Percentiles rank a stretch among this genome's conserved stretches.
Evolutionary conservation across 2,113 vertebrate genomes (phyloP).

Genomic region (Echinops telfairi): DNA sequence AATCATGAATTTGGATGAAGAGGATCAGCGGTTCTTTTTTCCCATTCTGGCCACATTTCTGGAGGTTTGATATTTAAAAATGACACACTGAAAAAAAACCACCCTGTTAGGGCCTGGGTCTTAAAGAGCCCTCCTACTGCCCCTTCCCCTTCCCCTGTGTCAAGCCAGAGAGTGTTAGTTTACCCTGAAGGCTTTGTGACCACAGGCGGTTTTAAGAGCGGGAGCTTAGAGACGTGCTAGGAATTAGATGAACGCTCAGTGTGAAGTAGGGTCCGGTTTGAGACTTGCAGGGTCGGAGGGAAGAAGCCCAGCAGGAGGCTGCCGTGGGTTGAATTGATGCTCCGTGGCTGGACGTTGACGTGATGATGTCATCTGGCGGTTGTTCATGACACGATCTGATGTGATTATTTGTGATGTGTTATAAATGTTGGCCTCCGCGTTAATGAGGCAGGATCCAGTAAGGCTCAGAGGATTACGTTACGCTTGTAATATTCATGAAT

Average conservation of each 20-base stretch:
- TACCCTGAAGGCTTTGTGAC: background rate
- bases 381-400: background rate
- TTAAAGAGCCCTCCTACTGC: background rate
- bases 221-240: no score
- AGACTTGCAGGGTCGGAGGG: background rate
- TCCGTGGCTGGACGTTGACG: no score
- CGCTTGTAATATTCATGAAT: background rate
- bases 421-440: background rate
- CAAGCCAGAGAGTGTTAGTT: background rate
- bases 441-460: no score
- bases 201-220: background rate
- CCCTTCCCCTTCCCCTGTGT: background rate
- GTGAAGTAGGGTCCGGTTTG: no score
- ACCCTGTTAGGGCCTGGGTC: background rate
- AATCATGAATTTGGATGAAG: slow-evolving; percentile 29
- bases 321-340: no score
- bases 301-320: background rate
- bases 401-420: no score
- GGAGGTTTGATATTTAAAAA: slow-evolving; percentile 44
- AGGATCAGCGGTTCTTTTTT: slow-evolving; percentile 7
- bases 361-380: background rate
- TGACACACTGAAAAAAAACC: background rate
- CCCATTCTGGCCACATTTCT: slow-evolving; percentile 5
- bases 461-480: no score
- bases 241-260: no score